phyloP scores from a whole-genome alignment of 2,113 vertebrate genomes.

The Osmerus mordax region DNA sequence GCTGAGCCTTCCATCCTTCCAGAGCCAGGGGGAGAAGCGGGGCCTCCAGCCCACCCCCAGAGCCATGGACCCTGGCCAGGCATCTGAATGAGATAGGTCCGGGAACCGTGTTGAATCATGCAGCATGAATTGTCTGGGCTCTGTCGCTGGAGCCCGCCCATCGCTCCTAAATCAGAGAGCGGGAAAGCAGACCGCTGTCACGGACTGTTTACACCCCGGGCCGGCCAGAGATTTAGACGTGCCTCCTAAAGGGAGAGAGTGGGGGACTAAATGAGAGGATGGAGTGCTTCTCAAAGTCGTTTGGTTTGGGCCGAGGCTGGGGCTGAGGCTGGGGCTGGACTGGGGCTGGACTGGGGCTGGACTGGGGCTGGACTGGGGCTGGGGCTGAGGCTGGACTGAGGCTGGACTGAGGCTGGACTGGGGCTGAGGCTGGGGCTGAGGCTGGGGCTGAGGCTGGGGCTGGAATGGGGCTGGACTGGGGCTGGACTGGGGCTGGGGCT shows the following conservation, averaged over 20 bases:
- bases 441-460: too few species aligned
- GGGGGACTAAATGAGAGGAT: slow-evolving; percentile 43
- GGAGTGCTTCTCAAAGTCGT: slow-evolving; percentile 27
- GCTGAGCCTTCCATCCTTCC: background rate
- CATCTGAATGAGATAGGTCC: slow-evolving; percentile 66
- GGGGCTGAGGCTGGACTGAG: too few species aligned
- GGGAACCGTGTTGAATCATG: slow-evolving; percentile 67
- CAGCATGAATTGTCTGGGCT: slow-evolving; percentile 52
- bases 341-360: too few species aligned
- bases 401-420: too few species aligned
- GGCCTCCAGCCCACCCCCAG: slow-evolving; percentile 37
- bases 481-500: too few species aligned
- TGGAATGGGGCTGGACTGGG: too few species aligned
- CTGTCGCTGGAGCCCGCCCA: slow-evolving; percentile 29
- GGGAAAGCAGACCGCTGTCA: slow-evolving; percentile 41
- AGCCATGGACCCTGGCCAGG: slow-evolving; percentile 54
- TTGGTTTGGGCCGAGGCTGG: background rate
- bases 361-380: too few species aligned
- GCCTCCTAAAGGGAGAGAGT: slow-evolving; percentile 35
- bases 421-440: too few species aligned
- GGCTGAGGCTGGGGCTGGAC: too few species aligned
- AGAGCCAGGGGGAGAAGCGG: too few species aligned
- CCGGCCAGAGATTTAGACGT: slow-evolving; percentile 43
- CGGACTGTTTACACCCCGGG: slow-evolving; percentile 50
- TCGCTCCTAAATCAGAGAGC: slow-evolving; percentile 54